A percentile compares a stretch with the other conserved stretches of the same genome.
phyloP scores from a whole-genome alignment of 2,888 invertebrate species.

The Caenorhabditis macrosperma region DNA sequence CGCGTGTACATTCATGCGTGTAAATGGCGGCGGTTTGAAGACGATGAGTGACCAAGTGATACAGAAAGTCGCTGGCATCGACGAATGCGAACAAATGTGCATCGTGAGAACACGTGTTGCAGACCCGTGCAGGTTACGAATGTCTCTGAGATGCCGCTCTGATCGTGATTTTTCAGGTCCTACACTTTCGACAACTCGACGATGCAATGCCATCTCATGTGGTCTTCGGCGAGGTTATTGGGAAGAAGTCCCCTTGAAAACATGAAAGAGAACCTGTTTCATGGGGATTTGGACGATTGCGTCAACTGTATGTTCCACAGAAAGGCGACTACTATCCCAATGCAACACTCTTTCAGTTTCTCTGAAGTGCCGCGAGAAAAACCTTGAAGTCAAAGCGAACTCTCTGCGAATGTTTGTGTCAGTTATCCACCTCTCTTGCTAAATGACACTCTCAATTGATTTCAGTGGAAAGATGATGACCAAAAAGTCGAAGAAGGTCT shows the following conservation, averaged over 20 bases:
- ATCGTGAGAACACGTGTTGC: constrained; percentile 37
- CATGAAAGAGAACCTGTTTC: constrained; percentile 61
- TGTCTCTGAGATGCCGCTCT: background rate
- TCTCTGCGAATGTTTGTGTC: constrained; percentile 60
- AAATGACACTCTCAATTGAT: background rate
- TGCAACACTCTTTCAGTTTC: constrained; percentile 57
- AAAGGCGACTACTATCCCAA: too few species aligned
- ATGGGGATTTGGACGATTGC: constrained; percentile 76
- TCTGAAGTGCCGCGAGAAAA: constrained; percentile 56
- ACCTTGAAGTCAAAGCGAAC: constrained; percentile 56
- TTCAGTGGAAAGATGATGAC: constrained; percentile 70
- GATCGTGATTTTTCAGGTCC: constrained; percentile 57
- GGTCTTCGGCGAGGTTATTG: constrained; percentile 57
- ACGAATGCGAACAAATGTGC: constrained; percentile 63
- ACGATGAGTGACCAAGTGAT: constrained; percentile 51
- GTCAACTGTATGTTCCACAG: constrained; percentile 75
- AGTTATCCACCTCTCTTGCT: background rate
- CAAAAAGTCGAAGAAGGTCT: constrained; percentile 62
- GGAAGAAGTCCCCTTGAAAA: constrained; percentile 70
- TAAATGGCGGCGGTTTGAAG: constrained; percentile 56
- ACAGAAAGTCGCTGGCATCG: constrained; percentile 30
- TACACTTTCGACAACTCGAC: constrained; percentile 70
- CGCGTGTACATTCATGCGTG: constrained; percentile 61
- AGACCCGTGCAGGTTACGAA: constrained; percentile 61
- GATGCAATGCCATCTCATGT: constrained; percentile 64